Percentiles rank a stretch among this genome's conserved stretches.
Conservation (phyloP, 2,113 vertebrate species). For the Numenius arquata region DNA sequence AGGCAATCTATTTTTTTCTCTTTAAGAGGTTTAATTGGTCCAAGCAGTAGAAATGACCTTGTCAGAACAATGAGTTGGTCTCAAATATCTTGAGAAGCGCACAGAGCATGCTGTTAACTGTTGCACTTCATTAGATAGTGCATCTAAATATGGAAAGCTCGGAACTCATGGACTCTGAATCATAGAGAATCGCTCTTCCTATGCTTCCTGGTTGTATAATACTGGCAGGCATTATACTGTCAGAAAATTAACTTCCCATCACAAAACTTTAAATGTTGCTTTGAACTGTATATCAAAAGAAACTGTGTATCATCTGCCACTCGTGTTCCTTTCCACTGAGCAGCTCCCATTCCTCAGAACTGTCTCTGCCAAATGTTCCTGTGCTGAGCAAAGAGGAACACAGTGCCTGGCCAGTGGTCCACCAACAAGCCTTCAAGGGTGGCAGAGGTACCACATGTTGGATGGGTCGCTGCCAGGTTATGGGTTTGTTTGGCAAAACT, state of each 20-base stretch:
- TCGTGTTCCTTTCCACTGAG: neutral
- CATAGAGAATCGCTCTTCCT: neutral
- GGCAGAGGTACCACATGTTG: accelerated
- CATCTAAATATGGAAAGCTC: neutral
- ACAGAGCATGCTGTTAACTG: neutral
- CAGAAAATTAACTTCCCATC: neutral
- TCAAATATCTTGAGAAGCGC: neutral
- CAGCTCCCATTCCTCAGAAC: neutral
- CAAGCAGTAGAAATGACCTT: neutral
- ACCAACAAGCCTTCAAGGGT: neutral
- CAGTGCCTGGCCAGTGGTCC: neutral
- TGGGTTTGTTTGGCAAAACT: neutral
- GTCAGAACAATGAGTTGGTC: neutral
- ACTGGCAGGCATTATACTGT: neutral
- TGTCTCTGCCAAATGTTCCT: neutral
- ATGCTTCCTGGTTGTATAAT: neutral
- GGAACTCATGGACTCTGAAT: neutral
- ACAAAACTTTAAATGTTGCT: neutral
- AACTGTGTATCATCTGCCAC: neutral
- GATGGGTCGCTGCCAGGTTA: neutral
- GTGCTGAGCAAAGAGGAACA: neutral
- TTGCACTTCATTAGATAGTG: neutral
- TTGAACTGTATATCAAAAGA: neutral
- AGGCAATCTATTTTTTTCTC: neutral
- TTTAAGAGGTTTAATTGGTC: neutral